These are phyloP conservation scores for Sesia bembeciformis DNA, from an alignment of 2,888 invertebrate species.

Conservation along the genomic window DNA sequence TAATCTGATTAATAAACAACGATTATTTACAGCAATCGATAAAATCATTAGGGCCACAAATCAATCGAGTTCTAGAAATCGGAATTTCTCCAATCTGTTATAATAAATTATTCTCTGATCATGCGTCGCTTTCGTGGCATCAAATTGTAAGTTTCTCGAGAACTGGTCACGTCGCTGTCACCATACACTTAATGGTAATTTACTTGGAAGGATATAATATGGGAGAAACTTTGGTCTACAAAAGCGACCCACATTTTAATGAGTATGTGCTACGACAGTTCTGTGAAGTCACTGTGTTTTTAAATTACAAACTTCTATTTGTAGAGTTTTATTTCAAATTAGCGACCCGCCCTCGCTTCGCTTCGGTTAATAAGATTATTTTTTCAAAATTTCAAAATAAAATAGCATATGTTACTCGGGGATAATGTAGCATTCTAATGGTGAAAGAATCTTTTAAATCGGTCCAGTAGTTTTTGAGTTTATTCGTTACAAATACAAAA, in stretches of 20 bases:
- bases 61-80: conserved; percentile 1
- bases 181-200: neutral
- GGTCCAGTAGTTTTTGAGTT: no score
- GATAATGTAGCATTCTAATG: no score
- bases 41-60: neutral
- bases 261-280: neutral
- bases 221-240: neutral
- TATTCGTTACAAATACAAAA: no score
- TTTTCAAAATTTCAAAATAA: no score
- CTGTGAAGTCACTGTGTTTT: no score
- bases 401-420: no score
- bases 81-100: neutral
- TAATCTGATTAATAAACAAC: no score
- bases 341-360: no score
- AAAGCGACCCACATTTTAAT: neutral
- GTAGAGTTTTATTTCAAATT: no score
- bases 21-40: neutral
- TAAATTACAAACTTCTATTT: no score
- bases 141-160: neutral
- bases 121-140: neutral
- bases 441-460: no score
- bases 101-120: neutral
- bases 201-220: neutral
- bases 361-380: no score
- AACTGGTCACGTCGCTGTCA: neutral